phyloP scores from a whole-genome alignment of 1,140 invertebrate species.

The Rhyacophila brunnea region DNA sequence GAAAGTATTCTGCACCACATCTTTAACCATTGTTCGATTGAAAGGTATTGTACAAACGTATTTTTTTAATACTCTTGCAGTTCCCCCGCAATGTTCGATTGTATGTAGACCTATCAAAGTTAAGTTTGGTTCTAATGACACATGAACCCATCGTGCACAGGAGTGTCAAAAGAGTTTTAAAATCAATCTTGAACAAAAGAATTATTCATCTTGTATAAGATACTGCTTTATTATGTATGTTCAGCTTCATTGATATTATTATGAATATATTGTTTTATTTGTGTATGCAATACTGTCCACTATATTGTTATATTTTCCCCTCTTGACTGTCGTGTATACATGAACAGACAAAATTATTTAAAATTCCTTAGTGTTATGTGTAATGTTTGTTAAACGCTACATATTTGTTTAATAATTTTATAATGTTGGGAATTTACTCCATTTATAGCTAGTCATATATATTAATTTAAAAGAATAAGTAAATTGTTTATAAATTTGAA shows the following conservation, averaged over 20 bases:
- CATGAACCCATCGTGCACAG: not conserved
- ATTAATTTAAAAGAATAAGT: conserved; percentile 7
- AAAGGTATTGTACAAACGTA: too few species aligned
- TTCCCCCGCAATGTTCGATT: too few species aligned
- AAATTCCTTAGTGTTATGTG: conserved; percentile 10
- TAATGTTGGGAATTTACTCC: conserved; percentile 17
- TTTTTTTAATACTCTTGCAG: too few species aligned
- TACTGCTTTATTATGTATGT: not conserved
- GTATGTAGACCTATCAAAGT: too few species aligned
- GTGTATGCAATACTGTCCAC: too few species aligned
- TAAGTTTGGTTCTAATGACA: too few species aligned
- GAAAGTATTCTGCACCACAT: too few species aligned
- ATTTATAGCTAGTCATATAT: not conserved
- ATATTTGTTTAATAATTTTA: conserved; percentile 26
- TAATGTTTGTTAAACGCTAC: conserved; percentile 25
- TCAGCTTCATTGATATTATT: not conserved
- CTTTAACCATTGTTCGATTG: too few species aligned
- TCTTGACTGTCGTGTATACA: too few species aligned
- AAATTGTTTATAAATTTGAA: conserved; percentile 9
- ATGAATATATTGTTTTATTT: conserved; percentile 1
- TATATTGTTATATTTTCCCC: too few species aligned
- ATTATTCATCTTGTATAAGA: not conserved
- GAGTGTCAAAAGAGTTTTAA: not conserved
- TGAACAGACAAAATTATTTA: not conserved
- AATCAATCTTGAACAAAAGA: not conserved